phyloP scores from a whole-genome alignment of 2,888 invertebrate species.

The Apodemia zela region DNA sequence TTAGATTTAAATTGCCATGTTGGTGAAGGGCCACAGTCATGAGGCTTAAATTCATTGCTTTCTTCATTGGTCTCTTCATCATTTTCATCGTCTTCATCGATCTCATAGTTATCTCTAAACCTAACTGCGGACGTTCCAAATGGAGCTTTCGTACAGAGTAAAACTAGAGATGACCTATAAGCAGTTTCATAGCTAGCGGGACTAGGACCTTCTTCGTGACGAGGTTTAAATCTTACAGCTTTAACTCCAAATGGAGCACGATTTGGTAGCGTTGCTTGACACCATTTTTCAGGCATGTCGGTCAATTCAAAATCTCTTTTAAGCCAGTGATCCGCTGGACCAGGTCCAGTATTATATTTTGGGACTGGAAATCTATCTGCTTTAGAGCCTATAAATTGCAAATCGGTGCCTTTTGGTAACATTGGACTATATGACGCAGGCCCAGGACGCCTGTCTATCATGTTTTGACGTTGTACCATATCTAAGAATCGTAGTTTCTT shows the following conservation, averaged over 20 bases:
- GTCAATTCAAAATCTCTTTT: slow-evolving; percentile 53
- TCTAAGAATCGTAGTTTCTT: slow-evolving; percentile 61
- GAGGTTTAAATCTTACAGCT: slow-evolving; percentile 48
- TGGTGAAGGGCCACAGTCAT: slow-evolving; percentile 27
- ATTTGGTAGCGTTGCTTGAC: slow-evolving; percentile 47
- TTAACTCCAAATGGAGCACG: slow-evolving; percentile 55
- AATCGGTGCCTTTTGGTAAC: slow-evolving; percentile 41
- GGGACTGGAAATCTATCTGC: slow-evolving; percentile 43
- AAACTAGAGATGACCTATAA: slow-evolving; percentile 38
- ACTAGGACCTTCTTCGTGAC: slow-evolving; percentile 48
- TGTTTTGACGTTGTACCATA: slow-evolving; percentile 49
- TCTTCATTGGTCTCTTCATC: slow-evolving; percentile 28
- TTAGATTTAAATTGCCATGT: slow-evolving; percentile 61
- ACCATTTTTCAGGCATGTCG: slow-evolving; percentile 36
- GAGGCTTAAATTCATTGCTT: slow-evolving; percentile 24
- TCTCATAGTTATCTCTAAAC: slow-evolving; percentile 41
- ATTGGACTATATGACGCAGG: slow-evolving; percentile 53
- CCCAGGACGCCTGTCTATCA: slow-evolving; percentile 51
- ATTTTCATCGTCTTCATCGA: slow-evolving; percentile 33
- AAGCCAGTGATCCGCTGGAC: slow-evolving; percentile 53
- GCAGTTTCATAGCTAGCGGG: slow-evolving; percentile 49
- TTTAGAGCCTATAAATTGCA: slow-evolving; percentile 48
- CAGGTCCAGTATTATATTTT: slow-evolving; percentile 42
- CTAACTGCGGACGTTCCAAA: slow-evolving; percentile 52
- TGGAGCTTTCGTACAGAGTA: slow-evolving; percentile 45